Evolutionary conservation across 2,113 vertebrate species (phyloP).

Genomic region (Crypturellus undulatus): DNA sequence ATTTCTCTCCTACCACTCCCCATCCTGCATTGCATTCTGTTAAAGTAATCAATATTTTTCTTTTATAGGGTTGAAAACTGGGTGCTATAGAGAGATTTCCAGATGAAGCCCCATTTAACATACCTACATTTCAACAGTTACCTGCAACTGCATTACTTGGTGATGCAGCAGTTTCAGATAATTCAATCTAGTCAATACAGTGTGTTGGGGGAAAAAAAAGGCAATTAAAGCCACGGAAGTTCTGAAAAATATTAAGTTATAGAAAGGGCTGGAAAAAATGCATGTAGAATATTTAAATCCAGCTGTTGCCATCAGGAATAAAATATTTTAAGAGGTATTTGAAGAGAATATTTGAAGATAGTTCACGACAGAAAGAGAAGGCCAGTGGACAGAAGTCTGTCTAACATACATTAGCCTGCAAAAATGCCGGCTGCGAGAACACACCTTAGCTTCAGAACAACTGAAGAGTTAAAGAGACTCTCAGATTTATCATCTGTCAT

Average conservation of each 20-base stretch:
- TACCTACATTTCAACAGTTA: background rate
- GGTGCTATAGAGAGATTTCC: background rate
- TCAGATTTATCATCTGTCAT: background rate
- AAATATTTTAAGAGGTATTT: background rate
- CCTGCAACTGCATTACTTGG: background rate
- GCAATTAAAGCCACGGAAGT: background rate
- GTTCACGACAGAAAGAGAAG: background rate
- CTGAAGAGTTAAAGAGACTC: background rate
- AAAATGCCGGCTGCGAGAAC: background rate
- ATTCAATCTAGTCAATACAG: background rate
- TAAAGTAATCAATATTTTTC: background rate
- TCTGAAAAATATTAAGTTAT: background rate
- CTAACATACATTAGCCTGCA: background rate
- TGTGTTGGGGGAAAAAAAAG: background rate
- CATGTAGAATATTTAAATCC: background rate
- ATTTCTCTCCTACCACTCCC: background rate
- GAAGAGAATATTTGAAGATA: too few relatives aligned
- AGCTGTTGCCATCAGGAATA: background rate
- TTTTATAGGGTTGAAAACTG: background rate
- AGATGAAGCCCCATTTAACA: background rate
- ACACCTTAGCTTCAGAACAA: background rate
- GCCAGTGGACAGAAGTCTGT: background rate
- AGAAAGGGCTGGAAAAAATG: background rate
- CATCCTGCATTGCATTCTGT: background rate
- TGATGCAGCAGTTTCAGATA: background rate